Conservation (phyloP, 1,140 invertebrate species). For the Lepidurus couesii region DNA sequence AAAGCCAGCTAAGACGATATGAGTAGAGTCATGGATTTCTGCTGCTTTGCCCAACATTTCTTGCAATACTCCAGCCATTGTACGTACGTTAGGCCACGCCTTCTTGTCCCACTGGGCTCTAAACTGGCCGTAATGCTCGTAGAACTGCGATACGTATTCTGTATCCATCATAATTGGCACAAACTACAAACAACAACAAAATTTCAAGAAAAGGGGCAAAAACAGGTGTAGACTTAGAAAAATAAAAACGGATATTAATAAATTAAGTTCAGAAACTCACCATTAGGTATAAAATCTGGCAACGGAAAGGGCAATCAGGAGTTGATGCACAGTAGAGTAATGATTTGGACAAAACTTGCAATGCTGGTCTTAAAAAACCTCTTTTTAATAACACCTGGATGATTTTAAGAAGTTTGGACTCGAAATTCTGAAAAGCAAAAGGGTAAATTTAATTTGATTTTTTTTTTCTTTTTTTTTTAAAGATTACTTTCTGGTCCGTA, state of each 20-base stretch:
- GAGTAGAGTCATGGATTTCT: background rate
- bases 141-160: background rate
- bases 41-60: conserved; percentile 9
- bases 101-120: conserved; percentile 7
- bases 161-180: background rate
- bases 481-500: background rate
- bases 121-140: background rate
- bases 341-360: conserved; percentile 4
- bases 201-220: background rate
- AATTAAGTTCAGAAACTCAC: background rate
- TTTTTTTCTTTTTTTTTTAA: background rate
- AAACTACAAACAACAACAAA: background rate
- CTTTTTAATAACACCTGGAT: background rate
- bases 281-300: background rate
- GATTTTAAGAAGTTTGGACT: conserved; percentile 7
- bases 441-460: background rate
- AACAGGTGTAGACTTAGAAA: background rate
- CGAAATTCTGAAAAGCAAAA: background rate
- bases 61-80: background rate
- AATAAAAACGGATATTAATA: background rate
- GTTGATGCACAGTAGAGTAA: background rate
- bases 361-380: background rate
- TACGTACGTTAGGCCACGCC: conserved; percentile 8
- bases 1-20: background rate
- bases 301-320: background rate